Evolutionary conservation across 2,888 invertebrate genomes (phyloP).

Genomic region (Calliopum simillimum): DNA sequence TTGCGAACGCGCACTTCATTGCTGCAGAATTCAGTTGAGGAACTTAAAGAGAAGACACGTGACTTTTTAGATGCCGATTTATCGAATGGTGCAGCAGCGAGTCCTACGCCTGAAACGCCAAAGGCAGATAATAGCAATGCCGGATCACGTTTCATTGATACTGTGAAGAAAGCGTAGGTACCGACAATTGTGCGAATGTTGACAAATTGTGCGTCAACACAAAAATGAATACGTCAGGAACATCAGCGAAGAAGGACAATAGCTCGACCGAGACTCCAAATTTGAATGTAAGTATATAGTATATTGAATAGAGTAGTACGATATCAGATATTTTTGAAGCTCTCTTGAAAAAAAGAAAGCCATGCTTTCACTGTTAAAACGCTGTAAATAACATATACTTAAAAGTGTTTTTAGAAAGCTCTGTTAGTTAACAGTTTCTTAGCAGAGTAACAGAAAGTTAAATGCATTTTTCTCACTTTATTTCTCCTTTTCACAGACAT

Average conservation of each 20-base stretch:
- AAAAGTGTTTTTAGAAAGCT: not conserved
- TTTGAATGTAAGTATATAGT: slow-evolving; percentile 61
- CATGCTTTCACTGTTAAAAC: too few relatives aligned
- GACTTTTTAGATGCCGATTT: slow-evolving; percentile 83
- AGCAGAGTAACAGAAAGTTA: not conserved
- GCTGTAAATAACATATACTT: not conserved
- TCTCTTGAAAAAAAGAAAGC: too few relatives aligned
- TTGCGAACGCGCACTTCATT: slow-evolving; percentile 90
- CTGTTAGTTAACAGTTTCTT: not conserved
- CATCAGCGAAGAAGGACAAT: slow-evolving; percentile 68
- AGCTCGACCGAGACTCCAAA: slow-evolving; percentile 74
- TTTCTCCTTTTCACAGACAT: slow-evolving; percentile 52
- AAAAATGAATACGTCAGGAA: slow-evolving; percentile 55
- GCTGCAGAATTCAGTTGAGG: slow-evolving; percentile 88
- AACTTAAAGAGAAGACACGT: slow-evolving; percentile 86
- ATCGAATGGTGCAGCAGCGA: slow-evolving; percentile 59
- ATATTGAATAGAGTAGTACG: too few relatives aligned
- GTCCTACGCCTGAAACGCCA: slow-evolving; percentile 79
- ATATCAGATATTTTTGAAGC: not conserved
- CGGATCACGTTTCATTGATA: slow-evolving; percentile 87
- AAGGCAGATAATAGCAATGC: slow-evolving; percentile 77
- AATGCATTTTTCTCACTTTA: not conserved
- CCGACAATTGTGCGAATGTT: slow-evolving; percentile 72
- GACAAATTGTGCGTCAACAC: slow-evolving; percentile 70
- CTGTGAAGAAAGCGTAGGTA: slow-evolving; percentile 88